Base-by-base conservation (phyloP, 1,140 invertebrate genomes). In the Bombus cullumanus region DNA sequence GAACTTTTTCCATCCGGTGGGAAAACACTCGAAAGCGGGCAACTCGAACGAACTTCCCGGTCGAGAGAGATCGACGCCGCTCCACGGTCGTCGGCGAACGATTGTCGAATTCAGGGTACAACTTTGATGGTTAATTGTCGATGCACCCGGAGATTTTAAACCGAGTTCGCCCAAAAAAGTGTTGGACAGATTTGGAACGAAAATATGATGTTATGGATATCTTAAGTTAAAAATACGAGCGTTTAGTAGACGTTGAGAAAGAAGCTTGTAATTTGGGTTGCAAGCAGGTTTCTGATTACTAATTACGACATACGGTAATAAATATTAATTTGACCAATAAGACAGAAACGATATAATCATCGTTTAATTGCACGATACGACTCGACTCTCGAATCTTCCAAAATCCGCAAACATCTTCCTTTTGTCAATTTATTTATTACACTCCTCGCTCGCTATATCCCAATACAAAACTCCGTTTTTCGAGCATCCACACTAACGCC, bases 21-120 rank as follows among this genome's bases (percentile, higher is more conserved):
- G 69, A 73, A 81, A 81, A 81, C 80, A 47, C 77, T 79, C 39
- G 77, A 68, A 31, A 43, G 31, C 75, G 57, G 18, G 15, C 22
- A 76, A 69, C n/a, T 64, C 43, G 59, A 37, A 34, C 43, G 43
- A 83, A 74, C 18, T 82, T n/a, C 41, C 47, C 66, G 28, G 25
- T 39, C 12, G 37, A 28, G 37, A 59, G 57, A 62, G 53, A 77
- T 41, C 6, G 31, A 57, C 75, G 22, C 57, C 6, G n/a, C 6
- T 62, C 9, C 18, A 53, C 18, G 28, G 25, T 39, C 34, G 34
- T 28, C 73, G 74, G 53, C n/a, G 74, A 76, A 64, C 57, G 37
- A 77, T 77, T 31, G 57, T 62, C 57, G 57, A 77, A 41, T 77
- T 62, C 12, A 28, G 12, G 37, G 37, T 18, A 66, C 57, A 62